Evolutionary conservation across 1,140 invertebrate species (phyloP).

Genomic region (Yoshiicerus persimilis): DNA sequence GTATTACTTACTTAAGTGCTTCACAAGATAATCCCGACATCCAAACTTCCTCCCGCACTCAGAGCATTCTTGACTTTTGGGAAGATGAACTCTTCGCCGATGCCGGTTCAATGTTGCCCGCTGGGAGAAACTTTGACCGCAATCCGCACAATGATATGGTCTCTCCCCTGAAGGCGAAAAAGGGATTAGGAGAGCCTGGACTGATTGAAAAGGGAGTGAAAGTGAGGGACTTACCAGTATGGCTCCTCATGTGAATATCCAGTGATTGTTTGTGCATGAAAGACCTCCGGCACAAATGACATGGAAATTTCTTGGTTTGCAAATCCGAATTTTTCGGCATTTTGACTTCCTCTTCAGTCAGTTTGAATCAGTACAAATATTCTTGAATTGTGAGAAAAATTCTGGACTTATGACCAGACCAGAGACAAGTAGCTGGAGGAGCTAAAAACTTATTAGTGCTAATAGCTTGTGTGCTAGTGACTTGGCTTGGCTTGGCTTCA

Average conservation of each 20-base stretch:
- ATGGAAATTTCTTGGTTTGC: slow-evolving; percentile 30
- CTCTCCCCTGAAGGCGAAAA: slow-evolving; percentile 32
- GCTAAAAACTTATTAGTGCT: background rate
- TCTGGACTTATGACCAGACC: background rate
- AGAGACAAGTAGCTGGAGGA: background rate
- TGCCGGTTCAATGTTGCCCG: slow-evolving; percentile 42
- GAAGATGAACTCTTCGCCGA: slow-evolving; percentile 40
- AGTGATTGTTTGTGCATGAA: slow-evolving; percentile 44
- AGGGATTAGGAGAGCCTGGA: background rate
- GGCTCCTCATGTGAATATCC: slow-evolving; percentile 45
- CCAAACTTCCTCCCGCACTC: slow-evolving; percentile 42
- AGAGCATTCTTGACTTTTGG: slow-evolving; percentile 44
- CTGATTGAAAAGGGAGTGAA: background rate
- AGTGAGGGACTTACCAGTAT: slow-evolving; percentile 32
- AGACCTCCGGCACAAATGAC: slow-evolving; percentile 42
- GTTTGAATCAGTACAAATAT: background rate
- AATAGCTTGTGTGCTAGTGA: background rate
- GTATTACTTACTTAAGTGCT: slow-evolving; percentile 39
- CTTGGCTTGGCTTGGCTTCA: background rate
- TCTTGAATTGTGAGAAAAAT: background rate
- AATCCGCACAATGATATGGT: slow-evolving; percentile 42
- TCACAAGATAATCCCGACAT: slow-evolving; percentile 43
- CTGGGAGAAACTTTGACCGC: slow-evolving; percentile 35
- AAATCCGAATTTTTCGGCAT: slow-evolving; percentile 4
- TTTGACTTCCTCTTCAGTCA: background rate